phyloP scores from a whole-genome alignment of 2,888 invertebrate species.

The Carpatolechia fugitivella region DNA sequence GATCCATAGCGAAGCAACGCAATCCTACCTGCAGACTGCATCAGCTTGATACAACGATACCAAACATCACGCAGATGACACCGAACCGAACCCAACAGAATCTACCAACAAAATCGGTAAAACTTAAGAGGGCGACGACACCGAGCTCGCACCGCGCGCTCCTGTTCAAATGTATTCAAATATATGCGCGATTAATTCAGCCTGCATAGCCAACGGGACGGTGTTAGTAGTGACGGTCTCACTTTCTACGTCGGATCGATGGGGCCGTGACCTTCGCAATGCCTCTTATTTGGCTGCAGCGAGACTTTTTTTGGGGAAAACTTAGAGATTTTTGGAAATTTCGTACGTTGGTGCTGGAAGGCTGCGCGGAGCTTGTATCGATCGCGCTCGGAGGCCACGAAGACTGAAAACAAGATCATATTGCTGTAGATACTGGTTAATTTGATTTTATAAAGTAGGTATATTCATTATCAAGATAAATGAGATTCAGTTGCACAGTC shows the following conservation, averaged over 20 bases:
- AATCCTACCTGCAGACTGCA: too few relatives aligned
- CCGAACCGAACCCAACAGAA: conserved; percentile 16
- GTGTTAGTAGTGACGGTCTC: conserved; percentile 79
- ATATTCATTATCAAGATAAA: too few relatives aligned
- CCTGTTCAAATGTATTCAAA: conserved; percentile 71
- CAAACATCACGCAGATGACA: too few relatives aligned
- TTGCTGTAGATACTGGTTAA: background rate
- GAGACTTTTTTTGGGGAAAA: conserved; percentile 52
- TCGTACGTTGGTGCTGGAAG: background rate
- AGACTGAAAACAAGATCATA: background rate
- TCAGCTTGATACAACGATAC: too few relatives aligned
- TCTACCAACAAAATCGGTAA: conserved; percentile 67
- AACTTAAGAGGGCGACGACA: conserved; percentile 74
- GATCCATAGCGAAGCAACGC: too few relatives aligned
- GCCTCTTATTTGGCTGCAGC: conserved; percentile 70
- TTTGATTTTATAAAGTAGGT: background rate
- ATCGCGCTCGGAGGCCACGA: background rate
- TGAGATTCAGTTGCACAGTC: too few relatives aligned
- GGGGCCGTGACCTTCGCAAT: conserved; percentile 76
- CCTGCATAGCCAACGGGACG: conserved; percentile 78
- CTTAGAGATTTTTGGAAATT: conserved; percentile 15
- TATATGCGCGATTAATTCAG: conserved; percentile 81
- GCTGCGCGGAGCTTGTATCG: background rate
- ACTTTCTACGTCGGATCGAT: conserved; percentile 79
- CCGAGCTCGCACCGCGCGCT: conserved; percentile 68